Base-by-base conservation (phyloP, 92 coral and sea anemone genomes). In the Porites divaricata region DNA sequence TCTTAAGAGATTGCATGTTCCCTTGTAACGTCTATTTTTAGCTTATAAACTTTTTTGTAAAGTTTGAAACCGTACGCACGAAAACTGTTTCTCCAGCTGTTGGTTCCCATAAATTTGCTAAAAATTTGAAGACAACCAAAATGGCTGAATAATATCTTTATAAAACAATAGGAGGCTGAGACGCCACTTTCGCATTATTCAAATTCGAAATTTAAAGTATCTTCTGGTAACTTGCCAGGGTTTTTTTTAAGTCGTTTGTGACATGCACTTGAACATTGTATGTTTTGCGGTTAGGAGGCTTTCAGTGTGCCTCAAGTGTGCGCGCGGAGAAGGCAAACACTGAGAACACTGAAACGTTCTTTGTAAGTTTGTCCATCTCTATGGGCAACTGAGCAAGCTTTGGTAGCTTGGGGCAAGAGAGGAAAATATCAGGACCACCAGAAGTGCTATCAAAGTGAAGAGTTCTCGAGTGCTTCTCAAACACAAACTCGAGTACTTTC, bases 401-500 rank as follows among this genome's bases (percentile, higher is more conserved):
- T 69, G 12, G 11, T n/a, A 69, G 67, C 26, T 70, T 72, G 13
- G 25, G 64, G 64, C 71, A 45, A 20, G 62, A 59, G 63, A 52
- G 53, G 54, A 72, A 17, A 72, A 41, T 73, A 79, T 63, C 86
- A 71, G n/a, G 78, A 21, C 25, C 63, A 49, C 78, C 73, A 71
- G 72, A n/a, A 53, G 14, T 61, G 79, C 79, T 82, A 73, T 82
- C 79, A 57, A 52, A 72, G 70, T 90, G 87, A 86, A 90, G 93
- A 76, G 93, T 16, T 75, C 76, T 90, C 83, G 87, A 90, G 93
- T 86, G 93, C 90, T 86, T 81, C 75, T 85, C 89, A 94, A 94
- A 94, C 93, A 94, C 72, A 20, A 70, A 45, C 87, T 94, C 90
- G 89, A 94, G 98, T 76, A 89, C 91, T 78, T 71, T 89, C 80